phyloP scores from a whole-genome alignment of 2,888 invertebrate species.

The Hyalella azteca region DNA sequence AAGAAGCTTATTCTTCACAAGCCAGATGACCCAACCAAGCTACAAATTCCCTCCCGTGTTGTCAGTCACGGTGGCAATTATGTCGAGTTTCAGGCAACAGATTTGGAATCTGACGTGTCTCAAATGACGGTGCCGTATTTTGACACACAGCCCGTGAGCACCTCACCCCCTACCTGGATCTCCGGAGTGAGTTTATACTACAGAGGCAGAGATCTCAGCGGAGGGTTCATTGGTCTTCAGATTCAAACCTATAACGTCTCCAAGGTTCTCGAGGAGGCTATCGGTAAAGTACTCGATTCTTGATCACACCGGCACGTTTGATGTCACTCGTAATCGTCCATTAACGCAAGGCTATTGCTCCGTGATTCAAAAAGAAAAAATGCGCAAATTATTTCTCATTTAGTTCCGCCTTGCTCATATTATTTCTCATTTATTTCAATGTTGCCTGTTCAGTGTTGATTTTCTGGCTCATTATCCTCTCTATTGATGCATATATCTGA shows the following conservation, averaged over 20 bases:
- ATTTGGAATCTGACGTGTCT: slow-evolving; percentile 76
- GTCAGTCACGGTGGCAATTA: slow-evolving; percentile 46
- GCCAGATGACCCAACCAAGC: slow-evolving; percentile 51
- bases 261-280: slow-evolving; percentile 41
- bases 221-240: slow-evolving; percentile 74
- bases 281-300: too few species aligned
- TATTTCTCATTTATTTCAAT: too few species aligned
- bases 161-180: slow-evolving; percentile 72
- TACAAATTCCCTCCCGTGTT: slow-evolving; percentile 25
- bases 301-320: too few species aligned
- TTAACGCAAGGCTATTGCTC: too few species aligned
- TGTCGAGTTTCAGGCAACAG: slow-evolving; percentile 66
- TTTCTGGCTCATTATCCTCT: too few species aligned
- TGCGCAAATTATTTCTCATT: too few species aligned
- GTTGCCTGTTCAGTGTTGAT: too few species aligned
- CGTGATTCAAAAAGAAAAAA: too few species aligned
- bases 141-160: slow-evolving; percentile 76
- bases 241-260: slow-evolving; percentile 47
- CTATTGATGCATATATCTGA: too few species aligned
- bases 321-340: too few species aligned
- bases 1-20: slow-evolving; percentile 41
- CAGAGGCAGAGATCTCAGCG: slow-evolving; percentile 74
- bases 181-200: slow-evolving; percentile 80
- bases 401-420: too few species aligned
- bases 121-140: slow-evolving; percentile 84